Percentiles rank a stretch among this genome's conserved stretches.
Conservation (phyloP, 2,888 invertebrate genomes). For the Sesia apiformis region DNA sequence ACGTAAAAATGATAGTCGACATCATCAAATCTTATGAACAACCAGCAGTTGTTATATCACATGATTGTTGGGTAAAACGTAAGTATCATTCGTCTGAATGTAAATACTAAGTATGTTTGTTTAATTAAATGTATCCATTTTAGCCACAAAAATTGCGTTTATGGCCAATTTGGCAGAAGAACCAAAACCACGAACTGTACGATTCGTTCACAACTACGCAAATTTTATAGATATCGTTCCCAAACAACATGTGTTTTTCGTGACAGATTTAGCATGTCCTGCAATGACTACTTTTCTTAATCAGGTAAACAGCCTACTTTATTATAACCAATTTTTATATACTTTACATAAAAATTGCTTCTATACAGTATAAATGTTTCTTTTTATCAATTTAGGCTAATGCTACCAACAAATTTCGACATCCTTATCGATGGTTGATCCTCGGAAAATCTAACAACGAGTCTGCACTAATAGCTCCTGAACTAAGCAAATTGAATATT, state of each 20-base stretch:
- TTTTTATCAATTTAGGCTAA: constrained; percentile 22
- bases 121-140: constrained; percentile 3
- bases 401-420: constrained; percentile 23
- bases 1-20: constrained; percentile 32
- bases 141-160: constrained; percentile 20
- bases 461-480: constrained; percentile 7
- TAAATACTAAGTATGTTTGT: not conserved
- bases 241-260: too few relatives aligned
- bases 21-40: constrained; percentile 29
- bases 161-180: constrained; percentile 13
- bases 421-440: constrained; percentile 42
- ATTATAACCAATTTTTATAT: not conserved
- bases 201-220: constrained; percentile 8
- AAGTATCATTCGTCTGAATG: constrained; percentile 14
- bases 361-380: not conserved
- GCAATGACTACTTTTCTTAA: constrained; percentile 14
- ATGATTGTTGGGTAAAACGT: constrained; percentile 37
- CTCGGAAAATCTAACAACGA: constrained; percentile 16
- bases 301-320: constrained; percentile 16
- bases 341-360: not conserved
- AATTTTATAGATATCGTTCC: not conserved
- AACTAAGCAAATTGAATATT: constrained; percentile 22
- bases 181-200: constrained; percentile 16
- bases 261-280: constrained; percentile 21
- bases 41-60: constrained; percentile 30